Evolutionary conservation across 2,888 invertebrate genomes (phyloP), one percentile per base, ranked within the genome.

Genomic region (Pharmacophagus antenor): DNA sequence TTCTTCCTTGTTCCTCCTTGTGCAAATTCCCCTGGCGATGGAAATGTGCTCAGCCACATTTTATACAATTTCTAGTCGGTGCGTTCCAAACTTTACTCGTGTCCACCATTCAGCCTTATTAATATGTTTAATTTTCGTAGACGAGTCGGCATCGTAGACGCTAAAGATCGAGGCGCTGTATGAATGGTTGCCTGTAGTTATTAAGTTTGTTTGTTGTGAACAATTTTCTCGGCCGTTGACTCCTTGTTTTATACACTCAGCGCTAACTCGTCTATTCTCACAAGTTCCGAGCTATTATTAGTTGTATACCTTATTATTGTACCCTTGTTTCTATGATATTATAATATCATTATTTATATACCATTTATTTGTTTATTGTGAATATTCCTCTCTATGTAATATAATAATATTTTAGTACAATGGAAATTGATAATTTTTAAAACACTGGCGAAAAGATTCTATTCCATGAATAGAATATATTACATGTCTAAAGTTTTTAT

Each of bases 1-100:
- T 78, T 84, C 88, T 89, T 88, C 89, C 89, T 88, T 84, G 84
- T 88, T 84, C 87, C 89, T 88, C 89, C 89, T 89, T 89, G 88
- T 89, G 89, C 89, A 88, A 89, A 90, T 90, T 90, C 89, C 89
- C 89, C 85, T 83, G 89, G 83, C 89, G 89, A 90, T 89, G 88
- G 88, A 89, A 89, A 88, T 88, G 87, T 87, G 86, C 84, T 88
- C 85, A 80, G 87, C 88, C 88, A 89, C 89, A 88, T 90, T 90
- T 90, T 90, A 89, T 88, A 90, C 88, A 89, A 89, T 88, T 88
- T 88, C 87, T 88, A 85, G 86, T 82, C 80, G 76, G 76, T 73
- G 78, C 79, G 78, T 80, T 77, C 74, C 74, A 80, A 83, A 79
- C 77, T 78, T 78, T 77, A 79, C 78, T 70, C 69, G 66, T 67